Evolutionary conservation across 2,888 invertebrate genomes (phyloP), one percentile per base, ranked within the genome.

Genomic region (Pheosia tremula): DNA sequence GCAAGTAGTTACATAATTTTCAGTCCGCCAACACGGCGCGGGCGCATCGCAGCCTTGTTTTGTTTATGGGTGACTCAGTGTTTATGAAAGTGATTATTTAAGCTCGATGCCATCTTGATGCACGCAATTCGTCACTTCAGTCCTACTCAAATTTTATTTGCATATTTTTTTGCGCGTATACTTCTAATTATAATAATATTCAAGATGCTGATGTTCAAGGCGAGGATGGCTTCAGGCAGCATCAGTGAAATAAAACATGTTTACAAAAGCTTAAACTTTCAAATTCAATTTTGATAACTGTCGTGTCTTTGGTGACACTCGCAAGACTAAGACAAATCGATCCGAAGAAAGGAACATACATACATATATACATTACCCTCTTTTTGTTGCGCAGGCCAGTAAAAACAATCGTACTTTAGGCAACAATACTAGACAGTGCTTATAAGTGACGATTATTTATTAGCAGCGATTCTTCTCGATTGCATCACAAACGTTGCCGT

Each of bases 381-480:
- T 24, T 24, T 24, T 24, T 24, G 24, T 24, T 2, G 24, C 24
- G 24, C 24, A 24, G 24, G 24, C 24, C 3, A 0, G 39, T 39
- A 43, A 8, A 43, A 49, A 49, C 5, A 49, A 49, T 53, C 37
- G 24, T 53, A 53, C 24, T 24, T 37, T 37, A 24, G 4, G 4
- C 5, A 37, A 38, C 11, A 55, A 24, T 24, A 54, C 38, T 39
- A 55, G 11, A 13, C 37, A 41, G 7, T 41, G 56, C 24, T n/a
- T 56, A 9, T 11, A 9, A 45, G 24, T 86, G 86, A 88, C 82
- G 83, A 87, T 91, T 87, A 90, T 88, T 89, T 91, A 92, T 92
- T 91, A 89, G 86, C 87, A 86, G 79, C 75, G 82, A 88, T 88
- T 90, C 84, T 90, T 89, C 87, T 86, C 71, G 69, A 77, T 88